phyloP scores from a whole-genome alignment of 2,113 vertebrate species.

The Rhodinocichla rosea region DNA sequence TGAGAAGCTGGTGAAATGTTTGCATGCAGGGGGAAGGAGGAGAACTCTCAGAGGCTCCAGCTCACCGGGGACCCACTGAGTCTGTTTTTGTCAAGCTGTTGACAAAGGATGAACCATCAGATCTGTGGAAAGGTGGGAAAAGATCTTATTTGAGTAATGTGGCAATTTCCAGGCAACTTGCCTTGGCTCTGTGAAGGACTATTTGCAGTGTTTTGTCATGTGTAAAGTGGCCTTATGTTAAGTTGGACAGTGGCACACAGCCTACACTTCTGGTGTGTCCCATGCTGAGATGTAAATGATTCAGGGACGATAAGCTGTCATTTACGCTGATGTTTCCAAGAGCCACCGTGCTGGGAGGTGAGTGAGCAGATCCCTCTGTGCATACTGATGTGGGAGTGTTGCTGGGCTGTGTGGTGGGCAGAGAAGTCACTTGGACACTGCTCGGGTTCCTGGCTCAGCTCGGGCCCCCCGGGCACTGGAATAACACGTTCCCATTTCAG shows the following conservation, averaged over 20 bases:
- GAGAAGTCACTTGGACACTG: neutral
- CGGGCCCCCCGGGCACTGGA: neutral
- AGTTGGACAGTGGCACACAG: constrained; percentile 8
- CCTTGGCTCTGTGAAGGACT: neutral
- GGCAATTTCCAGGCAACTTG: neutral
- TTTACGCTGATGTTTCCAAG: neutral
- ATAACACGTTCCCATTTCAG: neutral
- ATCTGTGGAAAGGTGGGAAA: neutral
- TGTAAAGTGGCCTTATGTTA: constrained; percentile 27
- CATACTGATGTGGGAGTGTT: neutral
- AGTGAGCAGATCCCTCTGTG: neutral
- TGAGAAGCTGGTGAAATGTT: neutral
- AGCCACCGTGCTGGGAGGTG: constrained; percentile 7
- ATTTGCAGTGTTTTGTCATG: neutral
- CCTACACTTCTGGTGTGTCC: neutral
- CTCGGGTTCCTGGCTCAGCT: neutral
- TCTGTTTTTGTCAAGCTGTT: neutral
- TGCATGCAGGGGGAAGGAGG: neutral
- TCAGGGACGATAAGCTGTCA: constrained; percentile 14
- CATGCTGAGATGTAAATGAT: constrained; percentile 37
- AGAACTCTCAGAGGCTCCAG: neutral
- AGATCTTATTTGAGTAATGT: neutral
- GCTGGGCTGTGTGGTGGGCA: neutral
- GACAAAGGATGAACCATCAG: neutral
- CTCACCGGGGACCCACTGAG: neutral